Base-by-base conservation (phyloP, 2,113 vertebrate genomes). In the Ibidorhyncha struthersii region DNA sequence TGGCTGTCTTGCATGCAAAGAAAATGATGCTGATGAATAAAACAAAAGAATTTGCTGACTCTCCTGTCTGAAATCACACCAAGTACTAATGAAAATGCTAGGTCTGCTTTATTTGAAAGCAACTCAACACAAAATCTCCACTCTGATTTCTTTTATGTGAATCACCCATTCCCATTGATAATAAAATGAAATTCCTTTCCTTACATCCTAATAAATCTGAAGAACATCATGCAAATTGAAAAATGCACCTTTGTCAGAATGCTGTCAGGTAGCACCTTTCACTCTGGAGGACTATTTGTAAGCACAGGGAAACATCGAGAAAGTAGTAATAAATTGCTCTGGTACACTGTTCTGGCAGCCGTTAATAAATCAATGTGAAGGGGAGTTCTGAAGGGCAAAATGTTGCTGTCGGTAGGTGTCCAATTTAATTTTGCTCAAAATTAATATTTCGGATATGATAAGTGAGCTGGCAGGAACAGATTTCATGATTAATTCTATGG, bases 371-470 rank as follows among this genome's bases (percentile, higher is more conserved):
- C 98, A 98, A 98, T 98, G 97, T 98, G 98, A 98, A 98, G 97
- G 98, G 97, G 97, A 98, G 98, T 98, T 98, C 98, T 98, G 98
- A 98, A 98, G 98, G 98, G 98, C 98, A 98, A 98, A 98, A 98
- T 98, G 98, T 98, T 98, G 97, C 98, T 98, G 98, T 98, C 96
- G 90, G 98, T 98, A 98, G 98, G 98, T 98, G 98, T 98, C 98
- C 96, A 95, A 98, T 98, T 98, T 98, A 98, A 98, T 98, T 98
- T 98, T 98, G 91, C 98, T 98, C 97, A 98, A 98, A 98, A 98
- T 98, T 98, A 98, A 98, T 98, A 98, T 98, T 98, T 98, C 94
- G 97, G 97, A 98, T 98, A 98, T 98, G 98, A 98, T 98, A 98
- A 98, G 98, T 98, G 98, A 98, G 97, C 97, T 98, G 98, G 98